A percentile compares a stretch with the other conserved stretches of the same genome.
Conservation (phyloP, 30 jellyfish, hydroid and myxozoan genomes). For the Pelagia noctiluca region DNA sequence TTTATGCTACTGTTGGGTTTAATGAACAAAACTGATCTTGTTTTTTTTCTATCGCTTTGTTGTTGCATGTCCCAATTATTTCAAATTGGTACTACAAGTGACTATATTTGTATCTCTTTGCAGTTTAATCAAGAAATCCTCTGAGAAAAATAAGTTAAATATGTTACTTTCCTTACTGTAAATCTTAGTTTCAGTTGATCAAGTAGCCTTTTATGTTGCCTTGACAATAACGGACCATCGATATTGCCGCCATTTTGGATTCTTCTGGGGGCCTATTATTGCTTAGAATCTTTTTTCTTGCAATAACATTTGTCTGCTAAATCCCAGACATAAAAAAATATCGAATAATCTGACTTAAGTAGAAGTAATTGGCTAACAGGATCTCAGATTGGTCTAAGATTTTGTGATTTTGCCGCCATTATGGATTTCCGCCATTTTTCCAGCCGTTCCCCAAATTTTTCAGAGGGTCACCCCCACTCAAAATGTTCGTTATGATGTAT, state of each 20-base stretch:
- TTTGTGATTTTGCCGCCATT: no score
- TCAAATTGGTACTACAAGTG: neutral
- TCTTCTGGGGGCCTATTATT: neutral
- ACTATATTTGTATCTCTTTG: neutral
- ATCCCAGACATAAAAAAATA: neutral
- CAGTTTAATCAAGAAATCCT: neutral
- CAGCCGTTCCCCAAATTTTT: no score
- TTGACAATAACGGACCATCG: neutral
- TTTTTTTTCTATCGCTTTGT: neutral
- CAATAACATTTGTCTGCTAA: neutral
- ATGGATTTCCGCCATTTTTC: no score
- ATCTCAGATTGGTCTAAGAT: neutral
- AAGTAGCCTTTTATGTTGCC: neutral
- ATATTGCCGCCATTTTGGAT: slow-evolving; percentile 5
- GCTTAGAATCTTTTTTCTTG: neutral
- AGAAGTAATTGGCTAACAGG: neutral
- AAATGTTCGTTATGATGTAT: no score
- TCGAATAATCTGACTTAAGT: neutral
- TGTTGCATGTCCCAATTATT: neutral
- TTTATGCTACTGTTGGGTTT: slow-evolving; percentile 1
- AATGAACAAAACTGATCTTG: neutral
- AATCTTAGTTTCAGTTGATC: neutral
- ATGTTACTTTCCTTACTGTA: neutral
- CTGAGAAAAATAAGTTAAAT: neutral
- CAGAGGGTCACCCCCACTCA: no score